Evolutionary conservation across 1,140 invertebrate species (phyloP), one percentile per base, ranked within the genome.

Genomic region (Agrilus planipennis): DNA sequence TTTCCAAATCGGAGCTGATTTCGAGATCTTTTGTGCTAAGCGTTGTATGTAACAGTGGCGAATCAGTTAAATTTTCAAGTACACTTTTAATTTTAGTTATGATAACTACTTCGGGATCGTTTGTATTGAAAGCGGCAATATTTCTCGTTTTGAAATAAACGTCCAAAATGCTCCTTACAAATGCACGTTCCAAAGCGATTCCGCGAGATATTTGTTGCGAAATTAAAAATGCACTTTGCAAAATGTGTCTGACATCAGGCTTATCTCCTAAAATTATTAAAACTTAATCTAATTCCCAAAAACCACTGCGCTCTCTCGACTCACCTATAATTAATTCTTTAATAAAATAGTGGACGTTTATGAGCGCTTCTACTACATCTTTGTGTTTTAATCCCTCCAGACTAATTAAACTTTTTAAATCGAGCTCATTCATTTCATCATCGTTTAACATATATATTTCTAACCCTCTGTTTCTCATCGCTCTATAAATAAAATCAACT

Each of bases 401-500:
- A 34, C 61, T 55, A 1, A 82, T 56, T 37, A 81, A 54, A 4
- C 74, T 70, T 30, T 65, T 62, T 38, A 72, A 49, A 54, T 82
- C 80, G 2, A 70, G 42, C 3, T 40, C 16, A 30, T 63, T 58
- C 1, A 32, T 43, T 9, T 66, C 52, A 4, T 51, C 45, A 27
- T 47, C 38, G 23, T 60, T 54, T 0, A 70, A 58, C 28, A 96
- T 61, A 52, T 71, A 92, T 47, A 99, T 84, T 70, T 99, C 95
- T 1, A 98, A 75, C 3, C 93, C 91, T 59, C 95, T 73, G 60
- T 99, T 99, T 43, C 93, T 75, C 94, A 99, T 98, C 0, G 95
- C 94, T 55, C 93, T 77, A 27, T 29, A 41, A 32, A 20, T 34
- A 19, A 17, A 15, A 29, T 4, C 7, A 32, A 32, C n/a, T 11